These are phyloP conservation scores for Meriones psammophilus DNA, from an alignment of 2,797 vertebrate genomes.

Conservation along the genomic window DNA sequence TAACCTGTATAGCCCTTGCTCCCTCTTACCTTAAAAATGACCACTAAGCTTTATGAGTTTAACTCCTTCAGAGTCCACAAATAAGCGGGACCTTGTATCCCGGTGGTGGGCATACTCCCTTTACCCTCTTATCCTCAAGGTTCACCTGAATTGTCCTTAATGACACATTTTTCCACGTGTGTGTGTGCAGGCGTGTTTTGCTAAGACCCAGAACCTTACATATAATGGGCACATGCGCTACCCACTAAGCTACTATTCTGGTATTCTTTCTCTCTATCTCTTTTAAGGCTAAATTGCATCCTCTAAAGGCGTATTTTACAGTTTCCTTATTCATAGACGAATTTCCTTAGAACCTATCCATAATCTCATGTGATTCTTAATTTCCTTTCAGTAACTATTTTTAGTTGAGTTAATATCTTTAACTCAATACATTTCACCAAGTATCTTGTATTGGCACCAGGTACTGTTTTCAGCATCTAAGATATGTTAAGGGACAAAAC, in stretches of 20 bases:
- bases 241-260: neutral
- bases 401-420: neutral
- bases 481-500: neutral
- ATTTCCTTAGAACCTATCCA: neutral
- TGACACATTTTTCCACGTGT: neutral
- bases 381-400: neutral
- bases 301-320: too few relatives aligned
- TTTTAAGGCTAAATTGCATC: neutral
- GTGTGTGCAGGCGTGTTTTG: neutral
- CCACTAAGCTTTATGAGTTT: neutral
- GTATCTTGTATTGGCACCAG: neutral
- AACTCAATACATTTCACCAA: neutral
- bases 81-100: neutral
- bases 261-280: too few relatives aligned
- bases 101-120: neutral
- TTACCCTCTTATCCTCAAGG: neutral
- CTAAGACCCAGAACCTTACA: neutral
- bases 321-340: neutral
- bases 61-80: too few relatives aligned
- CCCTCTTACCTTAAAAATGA: neutral
- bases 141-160: neutral
- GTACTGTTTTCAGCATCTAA: neutral
- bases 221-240: too few relatives aligned
- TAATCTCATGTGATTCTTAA: neutral
- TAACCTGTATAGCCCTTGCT: neutral